A percentile compares a stretch with the other conserved stretches of the same genome.
phyloP scores from a whole-genome alignment of 2,113 vertebrate species.

The Haemorhous mexicanus region DNA sequence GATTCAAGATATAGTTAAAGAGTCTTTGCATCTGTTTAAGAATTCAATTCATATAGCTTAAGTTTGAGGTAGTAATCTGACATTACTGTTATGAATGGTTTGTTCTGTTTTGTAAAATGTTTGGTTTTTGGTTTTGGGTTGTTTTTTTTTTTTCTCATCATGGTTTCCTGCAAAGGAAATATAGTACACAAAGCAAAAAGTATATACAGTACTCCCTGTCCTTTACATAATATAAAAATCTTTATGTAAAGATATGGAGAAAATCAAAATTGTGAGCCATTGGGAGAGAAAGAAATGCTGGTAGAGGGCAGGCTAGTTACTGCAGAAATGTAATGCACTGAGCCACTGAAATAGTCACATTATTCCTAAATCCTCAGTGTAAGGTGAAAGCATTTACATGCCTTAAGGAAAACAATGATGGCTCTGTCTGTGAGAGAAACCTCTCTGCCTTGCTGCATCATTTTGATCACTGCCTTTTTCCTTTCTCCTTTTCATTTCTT shows the following conservation, averaged over 20 bases:
- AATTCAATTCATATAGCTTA: not conserved
- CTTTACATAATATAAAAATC: not conserved
- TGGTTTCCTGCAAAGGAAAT: not conserved
- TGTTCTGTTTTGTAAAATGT: not conserved
- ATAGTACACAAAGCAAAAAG: not conserved
- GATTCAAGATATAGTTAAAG: not conserved
- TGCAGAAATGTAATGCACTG: not conserved
- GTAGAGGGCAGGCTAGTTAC: not conserved
- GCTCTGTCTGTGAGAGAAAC: not conserved
- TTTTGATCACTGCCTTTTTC: not conserved
- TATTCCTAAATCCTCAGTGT: not conserved
- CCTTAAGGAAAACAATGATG: not conserved
- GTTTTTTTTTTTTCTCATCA: fast-evolving
- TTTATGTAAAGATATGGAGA: not conserved
- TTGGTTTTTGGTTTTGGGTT: no score
- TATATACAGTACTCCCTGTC: not conserved
- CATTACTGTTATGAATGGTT: not conserved
- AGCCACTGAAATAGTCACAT: not conserved
- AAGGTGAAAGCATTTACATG: not conserved
- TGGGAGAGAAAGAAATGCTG: not conserved
- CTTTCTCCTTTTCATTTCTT: not conserved
- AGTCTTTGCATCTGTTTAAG: not conserved
- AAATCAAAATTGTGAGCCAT: not conserved
- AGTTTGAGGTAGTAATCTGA: not conserved
- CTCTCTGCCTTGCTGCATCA: not conserved